Evolutionary conservation across 2,888 invertebrate genomes (phyloP), one percentile per base, ranked within the genome.

Genomic region (Agonum fuliginosum): DNA sequence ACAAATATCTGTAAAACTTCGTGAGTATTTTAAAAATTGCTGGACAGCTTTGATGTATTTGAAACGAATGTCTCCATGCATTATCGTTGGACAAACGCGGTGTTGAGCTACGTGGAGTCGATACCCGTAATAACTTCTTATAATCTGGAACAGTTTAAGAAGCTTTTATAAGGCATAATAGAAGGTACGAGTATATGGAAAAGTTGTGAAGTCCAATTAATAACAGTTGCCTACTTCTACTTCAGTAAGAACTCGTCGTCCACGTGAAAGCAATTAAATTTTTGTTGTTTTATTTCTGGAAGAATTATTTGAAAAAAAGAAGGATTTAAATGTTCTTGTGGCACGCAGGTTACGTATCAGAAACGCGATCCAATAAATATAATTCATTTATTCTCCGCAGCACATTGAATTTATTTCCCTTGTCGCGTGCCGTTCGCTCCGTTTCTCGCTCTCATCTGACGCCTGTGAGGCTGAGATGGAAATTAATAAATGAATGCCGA

Each of bases 361-460:
- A 72, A 72, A 54, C 51, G 71, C 51, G 51, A 71, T 51, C 34
- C 71, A 72, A 72, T 51, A 72, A 72, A 72, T 72, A 54, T 72
- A 72, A 72, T 54, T 72, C 72, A 54, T 72, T 72, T 72, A 72
- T 72, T 48, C 72, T 54, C 54, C 54, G 14, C 51, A 72, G 72
- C 48, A 54, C 54, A 72, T 72, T 72, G 51, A 72, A 72, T 72
- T 72, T 72, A 72, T 72, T 72, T 72, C 72, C 72, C 72, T 30
- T 71, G 71, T 71, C 71, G 71, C 71, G 71, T 71, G 71, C 51
- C 19, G 34, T 54, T 72, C 48, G 12, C 43, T 69, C 43, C 69
- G 19, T 41, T 37, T 41, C 20, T 20, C 43, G 69, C 4, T 69
- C 19, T 41, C 41, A 69, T 54, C 54, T 54, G 1, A 24, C 17